Base-by-base conservation (phyloP, 1,140 invertebrate species). In the Eufriesea mexicana region DNA sequence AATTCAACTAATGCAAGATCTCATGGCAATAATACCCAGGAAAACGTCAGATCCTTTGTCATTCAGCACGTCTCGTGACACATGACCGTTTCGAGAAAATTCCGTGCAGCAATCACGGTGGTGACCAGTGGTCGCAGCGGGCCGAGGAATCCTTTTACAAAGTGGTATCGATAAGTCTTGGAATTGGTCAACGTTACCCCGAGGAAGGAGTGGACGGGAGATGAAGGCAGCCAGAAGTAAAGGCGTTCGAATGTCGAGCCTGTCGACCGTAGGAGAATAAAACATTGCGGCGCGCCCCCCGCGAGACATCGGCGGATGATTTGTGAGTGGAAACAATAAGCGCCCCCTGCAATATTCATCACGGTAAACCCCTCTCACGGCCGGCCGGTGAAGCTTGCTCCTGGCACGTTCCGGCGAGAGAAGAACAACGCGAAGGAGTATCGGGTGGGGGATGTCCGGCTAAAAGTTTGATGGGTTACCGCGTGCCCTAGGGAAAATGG, bases 391-490 rank as follows among this genome's bases (percentile, higher is more conserved):
- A 64, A 70, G 71, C 64, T 45, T 68, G 89, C 61, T 81, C 81
- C 89, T 87, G 84, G 90, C 90, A 90, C 90, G 90, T 90, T 90
- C 83, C 83, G 57, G 51, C 87, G 77, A 85, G 89, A 83, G 84
- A 90, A 90, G 84, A 89, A 89, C 86, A 84, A 87, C 79, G 61
- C 57, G 73, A 78, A 73, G 62, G 67, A 76, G 71, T 70, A 75
- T 62, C 45, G 66, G 80, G 86, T 79, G 84, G 84, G 87, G 80
- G 64, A 88, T 90, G 90, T 87, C 87, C 87, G 77, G 88, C 92
- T 94, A 93, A 94, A 94, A 94, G 93, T 94, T 94, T 94, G 93
- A 94, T 94, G 91, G 93, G 92, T 93, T 93, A 91, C 91, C 92
- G 84, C 81, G 90, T 89, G 84, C 92, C 91, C 92, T 84, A 62